Evolutionary conservation across 2,113 vertebrate genomes (phyloP).

Genomic region (Hypomesus transpacificus): DNA sequence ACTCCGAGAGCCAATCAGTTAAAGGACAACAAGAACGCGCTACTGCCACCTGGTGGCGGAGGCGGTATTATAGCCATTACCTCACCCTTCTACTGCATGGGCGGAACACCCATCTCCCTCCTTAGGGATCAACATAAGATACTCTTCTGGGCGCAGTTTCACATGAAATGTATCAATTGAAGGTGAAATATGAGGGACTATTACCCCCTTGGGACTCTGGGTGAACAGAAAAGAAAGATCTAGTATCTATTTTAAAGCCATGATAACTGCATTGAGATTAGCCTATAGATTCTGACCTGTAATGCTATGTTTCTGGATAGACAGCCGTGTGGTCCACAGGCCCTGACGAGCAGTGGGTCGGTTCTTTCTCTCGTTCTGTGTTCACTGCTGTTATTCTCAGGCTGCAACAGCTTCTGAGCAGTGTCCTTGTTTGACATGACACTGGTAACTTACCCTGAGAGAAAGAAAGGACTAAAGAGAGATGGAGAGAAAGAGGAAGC

Average conservation of each 20-base stretch:
- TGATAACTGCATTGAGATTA: slow-evolving; percentile 26
- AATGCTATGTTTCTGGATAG: background rate
- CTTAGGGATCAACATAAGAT: slow-evolving; percentile 26
- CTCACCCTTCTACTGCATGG: slow-evolving; percentile 50
- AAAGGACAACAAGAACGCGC: slow-evolving; percentile 45
- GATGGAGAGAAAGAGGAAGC: no score
- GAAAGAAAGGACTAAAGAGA: no score
- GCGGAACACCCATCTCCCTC: slow-evolving; percentile 42
- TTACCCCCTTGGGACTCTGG: background rate
- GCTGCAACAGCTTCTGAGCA: no score
- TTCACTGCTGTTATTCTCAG: no score
- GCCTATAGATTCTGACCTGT: background rate
- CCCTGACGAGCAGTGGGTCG: slow-evolving; percentile 16
- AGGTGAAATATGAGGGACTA: slow-evolving; percentile 6
- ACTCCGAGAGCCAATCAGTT: background rate
- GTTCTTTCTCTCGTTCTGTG: no score
- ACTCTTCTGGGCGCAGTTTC: slow-evolving; percentile 19
- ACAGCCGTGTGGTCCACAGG: background rate
- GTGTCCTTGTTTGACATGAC: no score
- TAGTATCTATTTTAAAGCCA: slow-evolving; percentile 29
- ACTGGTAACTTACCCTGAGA: no score
- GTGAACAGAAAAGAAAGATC: slow-evolving; percentile 2
- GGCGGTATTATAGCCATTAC: slow-evolving; percentile 33
- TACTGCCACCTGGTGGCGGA: slow-evolving; percentile 66
- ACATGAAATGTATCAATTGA: slow-evolving; percentile 15